These are phyloP conservation scores for Eurystomus gularis DNA, from an alignment of 2,113 vertebrate genomes.

Conservation along the genomic window DNA sequence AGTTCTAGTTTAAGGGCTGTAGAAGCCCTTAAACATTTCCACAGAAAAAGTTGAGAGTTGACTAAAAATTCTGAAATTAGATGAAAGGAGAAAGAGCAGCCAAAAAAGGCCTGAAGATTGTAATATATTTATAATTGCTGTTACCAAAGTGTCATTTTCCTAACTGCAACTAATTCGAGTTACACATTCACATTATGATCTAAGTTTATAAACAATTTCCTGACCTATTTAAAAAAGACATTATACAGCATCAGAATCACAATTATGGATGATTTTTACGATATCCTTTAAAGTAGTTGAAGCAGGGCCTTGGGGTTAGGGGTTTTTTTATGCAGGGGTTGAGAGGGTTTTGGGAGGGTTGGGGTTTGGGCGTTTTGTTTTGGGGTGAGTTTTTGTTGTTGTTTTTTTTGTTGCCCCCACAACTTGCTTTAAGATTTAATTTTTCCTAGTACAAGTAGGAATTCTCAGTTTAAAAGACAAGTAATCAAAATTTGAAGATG, in stretches of 20 bases:
- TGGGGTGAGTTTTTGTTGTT: no score
- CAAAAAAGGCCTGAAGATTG: background rate
- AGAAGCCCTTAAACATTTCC: background rate
- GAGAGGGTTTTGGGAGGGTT: background rate
- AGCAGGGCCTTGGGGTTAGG: background rate
- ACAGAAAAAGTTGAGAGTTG: background rate
- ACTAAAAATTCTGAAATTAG: background rate
- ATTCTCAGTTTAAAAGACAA: background rate
- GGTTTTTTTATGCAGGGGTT: background rate
- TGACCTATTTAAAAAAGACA: background rate
- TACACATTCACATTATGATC: background rate
- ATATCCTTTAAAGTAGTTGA: background rate
- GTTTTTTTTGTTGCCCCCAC: background rate
- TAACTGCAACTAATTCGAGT: background rate
- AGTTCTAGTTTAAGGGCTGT: no score
- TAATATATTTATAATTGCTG: background rate
- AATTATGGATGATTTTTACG: background rate
- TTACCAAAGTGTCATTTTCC: background rate
- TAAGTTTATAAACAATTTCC: background rate
- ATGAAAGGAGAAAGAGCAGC: background rate
- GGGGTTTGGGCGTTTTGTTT: no score
- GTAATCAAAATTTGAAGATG: background rate
- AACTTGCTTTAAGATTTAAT: no score
- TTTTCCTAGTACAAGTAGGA: background rate
- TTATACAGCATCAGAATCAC: background rate